Evolutionary conservation across 2,797 vertebrate genomes (phyloP), one percentile per base, ranked within the genome.

Genomic region (Sciurus vulgaris): DNA sequence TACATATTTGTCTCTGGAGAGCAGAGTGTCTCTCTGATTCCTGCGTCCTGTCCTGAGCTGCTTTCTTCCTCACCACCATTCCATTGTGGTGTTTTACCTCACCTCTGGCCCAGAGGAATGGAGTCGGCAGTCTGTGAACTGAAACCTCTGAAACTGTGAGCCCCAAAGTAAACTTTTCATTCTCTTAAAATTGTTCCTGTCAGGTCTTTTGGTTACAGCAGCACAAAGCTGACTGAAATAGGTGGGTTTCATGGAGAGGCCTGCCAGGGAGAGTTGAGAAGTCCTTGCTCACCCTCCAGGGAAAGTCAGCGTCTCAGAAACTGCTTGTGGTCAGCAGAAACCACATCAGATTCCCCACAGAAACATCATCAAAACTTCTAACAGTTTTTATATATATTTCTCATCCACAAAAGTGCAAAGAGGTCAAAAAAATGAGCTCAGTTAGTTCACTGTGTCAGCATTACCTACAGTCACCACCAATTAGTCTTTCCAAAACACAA

Each of bases 401-500:
- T 89, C n/a, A 86, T 30, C 38, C 63, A 79, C 38, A 93, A 41
- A 86, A 3, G 33, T 47, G 24, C 30, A 86, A 90, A 93, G 30
- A 28, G 47, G 15, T 69, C 76, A 26, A 67, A 67, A 82, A 89
- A 89, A 81, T 26, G 28, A 38, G 9, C 35, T 83, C 63, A 74
- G 38, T 51, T 65, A 26, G 63, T 30, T 89, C 77, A 87, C 0
- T 81, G 38, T 54, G 69, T 92, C 30, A 74, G 13, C 2, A n/a
- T 38, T 70, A 24, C n/a, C 89, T n/a, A 49, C 17, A 4, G 44
- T 59, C 26, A 41, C 76, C 61, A 73, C 1, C 41, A 51, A 11
- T 1, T 87, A 35, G 79, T 38, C 28, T 90, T 78, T 85, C 69
- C 59, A 56, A 95, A 95, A 91, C 28, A 84, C 30, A 89, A 49